These are phyloP conservation scores for Netelia inedita DNA, from an alignment of 2,888 invertebrate species.

Conservation along the genomic window DNA sequence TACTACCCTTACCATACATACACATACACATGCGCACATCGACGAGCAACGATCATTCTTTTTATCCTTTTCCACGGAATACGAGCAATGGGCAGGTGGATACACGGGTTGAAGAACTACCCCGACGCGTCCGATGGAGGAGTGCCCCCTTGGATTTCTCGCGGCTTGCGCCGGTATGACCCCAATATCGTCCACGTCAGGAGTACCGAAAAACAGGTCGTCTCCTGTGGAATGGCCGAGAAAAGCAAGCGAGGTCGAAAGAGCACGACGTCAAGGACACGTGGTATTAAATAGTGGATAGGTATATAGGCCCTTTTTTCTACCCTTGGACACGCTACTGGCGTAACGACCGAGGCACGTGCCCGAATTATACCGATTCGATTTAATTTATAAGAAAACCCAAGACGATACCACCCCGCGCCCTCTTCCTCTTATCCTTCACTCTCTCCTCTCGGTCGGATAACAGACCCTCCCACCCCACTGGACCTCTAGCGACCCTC, in stretches of 20 bases:
- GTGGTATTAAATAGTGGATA: slow-evolving; percentile 12
- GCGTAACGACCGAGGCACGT: slow-evolving; percentile 62
- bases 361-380: slow-evolving; percentile 76
- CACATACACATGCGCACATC: not conserved
- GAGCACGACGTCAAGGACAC: slow-evolving; percentile 12
- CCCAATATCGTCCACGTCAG: not conserved
- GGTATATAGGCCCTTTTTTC: slow-evolving; percentile 7
- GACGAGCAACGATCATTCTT: not conserved
- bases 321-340: slow-evolving; percentile 25
- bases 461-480: slow-evolving; percentile 41
- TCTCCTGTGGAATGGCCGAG: not conserved
- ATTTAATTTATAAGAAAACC: slow-evolving; percentile 77
- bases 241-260: slow-evolving; percentile 9
- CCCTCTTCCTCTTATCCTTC: no score
- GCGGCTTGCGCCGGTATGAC: slow-evolving; percentile 8
- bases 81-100: slow-evolving; percentile 36
- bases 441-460: slow-evolving; percentile 5
- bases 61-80: not conserved
- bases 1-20: slow-evolving; percentile 15
- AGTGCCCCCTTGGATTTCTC: slow-evolving; percentile 27
- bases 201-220: no score
- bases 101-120: slow-evolving; percentile 28
- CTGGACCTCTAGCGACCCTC: slow-evolving; percentile 41
- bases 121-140: slow-evolving; percentile 19
- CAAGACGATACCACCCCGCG: slow-evolving; percentile 50